Conservation (phyloP, 2,113 vertebrate genomes). For the Mesembrinibis cayennensis region DNA sequence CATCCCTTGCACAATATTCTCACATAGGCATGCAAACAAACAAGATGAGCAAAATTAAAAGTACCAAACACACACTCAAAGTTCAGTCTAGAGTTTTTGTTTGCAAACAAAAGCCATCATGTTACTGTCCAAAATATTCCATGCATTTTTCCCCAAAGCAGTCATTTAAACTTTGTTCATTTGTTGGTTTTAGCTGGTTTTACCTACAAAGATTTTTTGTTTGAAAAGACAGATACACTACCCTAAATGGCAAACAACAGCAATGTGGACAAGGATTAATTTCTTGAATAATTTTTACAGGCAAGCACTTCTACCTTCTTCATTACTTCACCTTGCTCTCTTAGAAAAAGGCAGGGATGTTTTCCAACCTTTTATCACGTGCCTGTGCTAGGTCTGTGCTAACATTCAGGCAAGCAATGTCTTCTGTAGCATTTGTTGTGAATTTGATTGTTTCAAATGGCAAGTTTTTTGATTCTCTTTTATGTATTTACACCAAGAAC, state of each 20-base stretch:
- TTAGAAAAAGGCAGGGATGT: not conserved
- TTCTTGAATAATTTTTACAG: not conserved
- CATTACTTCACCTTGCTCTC: not conserved
- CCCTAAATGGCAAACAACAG: not conserved
- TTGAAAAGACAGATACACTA: not conserved
- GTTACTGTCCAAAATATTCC: not conserved
- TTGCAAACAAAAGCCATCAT: not conserved
- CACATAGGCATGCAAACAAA: not conserved
- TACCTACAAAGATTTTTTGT: not conserved
- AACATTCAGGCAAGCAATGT: not conserved
- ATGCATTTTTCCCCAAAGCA: not conserved
- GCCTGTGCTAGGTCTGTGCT: not conserved
- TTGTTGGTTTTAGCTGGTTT: not conserved
- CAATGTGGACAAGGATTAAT: not conserved
- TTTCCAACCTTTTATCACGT: not conserved
- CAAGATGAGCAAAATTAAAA: not conserved
- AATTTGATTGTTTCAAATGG: not conserved
- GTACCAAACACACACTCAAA: not conserved
- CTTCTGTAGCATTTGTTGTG: not conserved
- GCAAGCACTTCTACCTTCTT: not conserved
- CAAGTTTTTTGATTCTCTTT: not conserved
- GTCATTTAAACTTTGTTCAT: not conserved
- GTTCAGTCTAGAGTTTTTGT: not conserved
- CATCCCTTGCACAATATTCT: not conserved
- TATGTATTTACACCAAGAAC: not conserved